These are phyloP conservation scores for Merodon equestris DNA, from an alignment of 2,888 invertebrate species.

Conservation along the genomic window DNA sequence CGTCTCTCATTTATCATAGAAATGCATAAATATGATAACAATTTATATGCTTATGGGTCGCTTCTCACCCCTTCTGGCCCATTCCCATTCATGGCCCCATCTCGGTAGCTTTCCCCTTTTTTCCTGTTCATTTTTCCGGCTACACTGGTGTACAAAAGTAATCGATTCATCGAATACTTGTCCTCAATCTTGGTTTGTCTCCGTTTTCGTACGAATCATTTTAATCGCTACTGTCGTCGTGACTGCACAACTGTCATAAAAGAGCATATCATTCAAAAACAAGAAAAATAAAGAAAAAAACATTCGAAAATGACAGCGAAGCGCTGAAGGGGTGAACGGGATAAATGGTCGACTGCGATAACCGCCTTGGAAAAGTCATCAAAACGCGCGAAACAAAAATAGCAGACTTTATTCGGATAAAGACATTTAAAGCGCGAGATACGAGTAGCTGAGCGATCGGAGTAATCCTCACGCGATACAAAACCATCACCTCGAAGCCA, in stretches of 20 bases:
- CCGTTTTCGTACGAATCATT: conserved; percentile 2
- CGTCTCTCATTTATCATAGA: conserved; percentile 77
- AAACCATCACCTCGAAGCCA: conserved; percentile 29
- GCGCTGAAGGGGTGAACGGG: conserved; percentile 22
- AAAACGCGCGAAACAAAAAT: not conserved
- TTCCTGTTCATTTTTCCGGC: not conserved
- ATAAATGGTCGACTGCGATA: conserved; percentile 37
- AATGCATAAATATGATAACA: conserved; percentile 76
- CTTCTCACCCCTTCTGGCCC: conserved; percentile 13
- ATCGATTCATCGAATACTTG: not conserved
- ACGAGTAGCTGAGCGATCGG: too few species aligned
- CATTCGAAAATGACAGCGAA: conserved; percentile 36
- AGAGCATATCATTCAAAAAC: conserved; percentile 32
- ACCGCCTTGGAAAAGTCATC: conserved; percentile 5
- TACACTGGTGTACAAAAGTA: conserved; percentile 42
- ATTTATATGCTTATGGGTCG: conserved; percentile 72
- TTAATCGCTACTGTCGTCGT: conserved; percentile 14
- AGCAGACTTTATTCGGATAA: too few species aligned
- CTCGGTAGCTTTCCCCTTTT: not conserved
- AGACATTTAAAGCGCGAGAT: too few species aligned
- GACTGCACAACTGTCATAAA: conserved; percentile 20
- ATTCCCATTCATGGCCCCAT: too few species aligned
- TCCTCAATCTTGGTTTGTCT: not conserved
- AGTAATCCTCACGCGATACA: conserved; percentile 28
- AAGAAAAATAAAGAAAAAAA: too few species aligned